phyloP scores from a whole-genome alignment of 1,140 invertebrate genomes.

The Mycetomoellerius zeteki region DNA sequence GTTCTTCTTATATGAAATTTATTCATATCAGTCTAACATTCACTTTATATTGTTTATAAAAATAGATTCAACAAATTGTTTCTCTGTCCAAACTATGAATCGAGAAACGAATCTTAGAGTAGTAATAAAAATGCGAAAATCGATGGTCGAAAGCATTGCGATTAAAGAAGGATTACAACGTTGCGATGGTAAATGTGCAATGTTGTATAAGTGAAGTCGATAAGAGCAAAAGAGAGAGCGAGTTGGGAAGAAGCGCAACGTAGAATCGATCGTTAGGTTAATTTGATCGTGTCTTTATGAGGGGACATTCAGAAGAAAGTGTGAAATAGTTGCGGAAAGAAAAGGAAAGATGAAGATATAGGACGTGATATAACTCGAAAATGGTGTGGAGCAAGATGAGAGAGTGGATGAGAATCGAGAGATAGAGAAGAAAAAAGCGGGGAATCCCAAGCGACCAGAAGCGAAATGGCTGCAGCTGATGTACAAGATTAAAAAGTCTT shows the following conservation, averaged over 20 bases:
- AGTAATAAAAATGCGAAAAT: slow-evolving; percentile 54
- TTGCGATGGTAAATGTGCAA: not conserved
- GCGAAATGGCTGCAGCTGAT: slow-evolving; percentile 70
- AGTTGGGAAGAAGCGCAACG: slow-evolving; percentile 36
- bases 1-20: no score
- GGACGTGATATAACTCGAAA: slow-evolving; percentile 18
- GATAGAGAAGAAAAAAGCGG: slow-evolving; percentile 24
- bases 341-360: slow-evolving; percentile 29
- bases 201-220: not conserved
- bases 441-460: slow-evolving; percentile 49
- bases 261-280: slow-evolving; percentile 71
- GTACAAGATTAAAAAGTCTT: slow-evolving; percentile 67
- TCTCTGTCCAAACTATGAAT: slow-evolving; percentile 29
- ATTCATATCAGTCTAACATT: no score
- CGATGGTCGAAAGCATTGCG: not conserved
- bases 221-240: slow-evolving; percentile 40
- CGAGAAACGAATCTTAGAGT: slow-evolving; percentile 57
- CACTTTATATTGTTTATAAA: no score
- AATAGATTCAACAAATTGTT: slow-evolving; percentile 36
- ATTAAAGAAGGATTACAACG: not conserved
- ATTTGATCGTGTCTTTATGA: slow-evolving; percentile 66
- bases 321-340: slow-evolving; percentile 41
- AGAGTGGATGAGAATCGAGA: not conserved
- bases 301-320: slow-evolving; percentile 49
- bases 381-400: not conserved